Percentiles rank a stretch among this genome's conserved stretches.
phyloP scores from a whole-genome alignment of 2,797 vertebrate genomes.

The Etheostoma perlongum region DNA sequence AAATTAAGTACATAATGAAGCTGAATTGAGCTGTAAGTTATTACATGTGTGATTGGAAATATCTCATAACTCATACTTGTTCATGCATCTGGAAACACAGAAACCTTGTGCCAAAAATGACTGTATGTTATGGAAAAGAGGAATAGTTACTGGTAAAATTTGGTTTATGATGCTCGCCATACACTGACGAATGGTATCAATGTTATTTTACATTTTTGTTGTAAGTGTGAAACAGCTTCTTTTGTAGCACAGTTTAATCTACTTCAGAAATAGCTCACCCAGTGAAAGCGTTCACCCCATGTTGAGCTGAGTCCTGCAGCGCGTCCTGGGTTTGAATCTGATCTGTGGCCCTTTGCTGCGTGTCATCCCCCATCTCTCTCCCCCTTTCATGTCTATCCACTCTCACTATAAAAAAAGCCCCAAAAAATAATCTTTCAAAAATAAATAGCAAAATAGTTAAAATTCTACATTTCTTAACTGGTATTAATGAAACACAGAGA shows the following conservation, averaged over 20 bases:
- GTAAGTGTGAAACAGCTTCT: slow-evolving; percentile 12
- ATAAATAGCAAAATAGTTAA: background rate
- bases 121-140: slow-evolving; percentile 49
- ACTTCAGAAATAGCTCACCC: background rate
- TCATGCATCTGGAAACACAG: slow-evolving; percentile 57
- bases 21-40: slow-evolving; percentile 41
- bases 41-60: slow-evolving; percentile 47
- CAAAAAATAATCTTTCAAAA: no score
- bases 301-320: no score
- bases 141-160: slow-evolving; percentile 39
- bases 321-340: no score
- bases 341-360: no score
- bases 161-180: slow-evolving; percentile 11
- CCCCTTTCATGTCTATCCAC: no score
- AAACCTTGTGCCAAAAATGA: slow-evolving; percentile 47
- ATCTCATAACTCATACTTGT: slow-evolving; percentile 37
- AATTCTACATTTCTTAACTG: slow-evolving; percentile 16
- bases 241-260: slow-evolving; percentile 2
- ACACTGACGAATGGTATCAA: slow-evolving; percentile 4
- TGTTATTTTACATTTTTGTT: slow-evolving; percentile 16
- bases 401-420: no score
- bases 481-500: slow-evolving; percentile 16
- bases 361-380: no score
- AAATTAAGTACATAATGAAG: slow-evolving; percentile 42
- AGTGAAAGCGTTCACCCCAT: no score